Evolutionary conservation across 2,888 invertebrate species (phyloP).

Genomic region (Napeogenes inachia): DNA sequence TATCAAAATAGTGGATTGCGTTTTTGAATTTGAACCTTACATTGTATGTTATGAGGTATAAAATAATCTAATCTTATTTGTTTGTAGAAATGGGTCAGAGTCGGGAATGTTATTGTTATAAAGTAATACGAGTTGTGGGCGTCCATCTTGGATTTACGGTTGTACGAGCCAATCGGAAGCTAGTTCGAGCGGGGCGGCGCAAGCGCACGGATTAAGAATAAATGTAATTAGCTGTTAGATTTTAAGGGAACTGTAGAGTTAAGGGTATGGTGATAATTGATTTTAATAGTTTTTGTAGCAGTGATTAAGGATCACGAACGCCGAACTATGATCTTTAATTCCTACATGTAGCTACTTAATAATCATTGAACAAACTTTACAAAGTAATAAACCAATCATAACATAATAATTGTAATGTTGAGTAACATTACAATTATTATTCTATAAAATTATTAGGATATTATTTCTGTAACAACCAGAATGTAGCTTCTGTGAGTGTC

Average conservation of each 20-base stretch:
- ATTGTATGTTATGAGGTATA: not conserved
- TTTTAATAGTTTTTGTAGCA: slow-evolving; percentile 9
- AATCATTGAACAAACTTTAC: not conserved
- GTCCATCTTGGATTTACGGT: slow-evolving; percentile 61
- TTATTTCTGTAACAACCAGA: not conserved
- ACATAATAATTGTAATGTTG: no score
- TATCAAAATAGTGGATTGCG: not conserved
- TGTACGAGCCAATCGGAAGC: slow-evolving; percentile 52
- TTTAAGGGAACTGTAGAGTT: not conserved
- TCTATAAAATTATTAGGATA: not conserved
- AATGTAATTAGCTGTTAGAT: slow-evolving; percentile 22
- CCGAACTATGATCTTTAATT: slow-evolving; percentile 17
- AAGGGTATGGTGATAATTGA: slow-evolving; percentile 5
- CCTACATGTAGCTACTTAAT: slow-evolving; percentile 1
- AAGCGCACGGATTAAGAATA: slow-evolving; percentile 34
- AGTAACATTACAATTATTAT: no score
- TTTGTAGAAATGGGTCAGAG: slow-evolving; percentile 48
- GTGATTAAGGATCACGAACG: slow-evolving; percentile 1
- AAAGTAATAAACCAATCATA: no score
- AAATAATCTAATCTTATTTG: slow-evolving; percentile 8
- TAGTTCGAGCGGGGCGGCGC: slow-evolving; percentile 51
- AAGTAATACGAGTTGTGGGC: slow-evolving; percentile 57
- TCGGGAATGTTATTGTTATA: slow-evolving; percentile 36
- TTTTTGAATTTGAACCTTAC: slow-evolving; percentile 9
- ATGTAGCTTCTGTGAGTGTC: slow-evolving; percentile 1